Evolutionary conservation across 2,797 vertebrate genomes (phyloP).

Genomic region (Cyclura pinguis): DNA sequence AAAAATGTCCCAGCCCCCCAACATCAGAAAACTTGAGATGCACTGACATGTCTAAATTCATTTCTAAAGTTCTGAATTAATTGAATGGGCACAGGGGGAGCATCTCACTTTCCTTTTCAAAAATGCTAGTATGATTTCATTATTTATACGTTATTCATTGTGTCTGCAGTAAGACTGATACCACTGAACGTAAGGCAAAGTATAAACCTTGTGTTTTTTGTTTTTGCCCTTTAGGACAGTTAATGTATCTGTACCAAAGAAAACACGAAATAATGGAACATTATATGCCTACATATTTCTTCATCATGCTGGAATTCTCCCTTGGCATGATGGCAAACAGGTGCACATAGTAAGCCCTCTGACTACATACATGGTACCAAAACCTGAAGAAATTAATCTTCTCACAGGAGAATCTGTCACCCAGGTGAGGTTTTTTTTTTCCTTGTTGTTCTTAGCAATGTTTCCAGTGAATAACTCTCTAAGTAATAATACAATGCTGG

Average conservation of each 20-base stretch:
- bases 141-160: neutral
- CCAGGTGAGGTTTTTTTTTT: conserved; percentile 77
- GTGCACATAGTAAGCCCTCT: conserved; percentile 91
- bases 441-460: neutral
- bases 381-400: conserved; percentile 87
- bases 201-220: neutral
- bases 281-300: conserved; percentile 92
- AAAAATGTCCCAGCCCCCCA: too few species aligned
- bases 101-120: neutral
- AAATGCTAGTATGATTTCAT: neutral
- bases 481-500: neutral
- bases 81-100: neutral
- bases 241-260: conserved; percentile 89
- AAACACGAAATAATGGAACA: conserved; percentile 89
- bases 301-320: conserved; percentile 89
- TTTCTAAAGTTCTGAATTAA: neutral
- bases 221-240: conserved; percentile 84
- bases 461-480: neutral
- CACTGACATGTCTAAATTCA: neutral
- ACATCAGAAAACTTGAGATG: too few species aligned
- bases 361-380: conserved; percentile 89
- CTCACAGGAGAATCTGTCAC: conserved; percentile 87
- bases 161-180: neutral
- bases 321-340: conserved; percentile 91
- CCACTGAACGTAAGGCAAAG: neutral